Evolutionary conservation across 92 coral and sea anemone species (phyloP).

Genomic region (Chrysogorgia sp.): DNA sequence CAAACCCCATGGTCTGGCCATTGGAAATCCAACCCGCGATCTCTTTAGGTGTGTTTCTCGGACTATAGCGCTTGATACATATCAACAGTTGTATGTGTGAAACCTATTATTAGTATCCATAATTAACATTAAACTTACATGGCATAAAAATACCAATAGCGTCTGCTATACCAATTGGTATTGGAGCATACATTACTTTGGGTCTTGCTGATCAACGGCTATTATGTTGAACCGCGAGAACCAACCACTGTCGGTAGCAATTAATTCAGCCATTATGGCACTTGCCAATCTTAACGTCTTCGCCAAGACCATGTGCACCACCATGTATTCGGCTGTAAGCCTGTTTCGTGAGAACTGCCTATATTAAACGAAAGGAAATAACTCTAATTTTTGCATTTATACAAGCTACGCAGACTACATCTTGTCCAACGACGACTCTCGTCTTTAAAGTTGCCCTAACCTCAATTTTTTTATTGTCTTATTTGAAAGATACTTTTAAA

Average conservation of each 20-base stretch:
- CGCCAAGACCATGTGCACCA: constrained; percentile 30
- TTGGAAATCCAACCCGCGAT: too few relatives aligned
- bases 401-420: too few relatives aligned
- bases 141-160: constrained; percentile 43
- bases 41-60: too few relatives aligned
- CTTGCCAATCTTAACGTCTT: constrained; percentile 28
- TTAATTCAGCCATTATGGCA: constrained; percentile 35
- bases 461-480: too few relatives aligned
- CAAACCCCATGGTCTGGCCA: too few relatives aligned
- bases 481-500: too few relatives aligned
- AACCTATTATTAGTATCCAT: too few relatives aligned
- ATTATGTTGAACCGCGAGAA: constrained; percentile 32
- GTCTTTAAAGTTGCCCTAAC: too few relatives aligned
- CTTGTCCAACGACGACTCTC: too few relatives aligned
- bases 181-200: constrained; percentile 35
- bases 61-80: too few relatives aligned
- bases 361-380: not conserved
- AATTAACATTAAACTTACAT: constrained; percentile 38
- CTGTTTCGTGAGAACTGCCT: constrained; percentile 26
- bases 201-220: constrained; percentile 35
- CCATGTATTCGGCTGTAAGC: constrained; percentile 30
- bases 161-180: constrained; percentile 45
- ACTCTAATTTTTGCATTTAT: too few relatives aligned
- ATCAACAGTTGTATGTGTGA: too few relatives aligned
- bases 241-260: constrained; percentile 26